phyloP scores from a whole-genome alignment of 2,113 vertebrate genomes.

The Lichenostomus cassidix region DNA sequence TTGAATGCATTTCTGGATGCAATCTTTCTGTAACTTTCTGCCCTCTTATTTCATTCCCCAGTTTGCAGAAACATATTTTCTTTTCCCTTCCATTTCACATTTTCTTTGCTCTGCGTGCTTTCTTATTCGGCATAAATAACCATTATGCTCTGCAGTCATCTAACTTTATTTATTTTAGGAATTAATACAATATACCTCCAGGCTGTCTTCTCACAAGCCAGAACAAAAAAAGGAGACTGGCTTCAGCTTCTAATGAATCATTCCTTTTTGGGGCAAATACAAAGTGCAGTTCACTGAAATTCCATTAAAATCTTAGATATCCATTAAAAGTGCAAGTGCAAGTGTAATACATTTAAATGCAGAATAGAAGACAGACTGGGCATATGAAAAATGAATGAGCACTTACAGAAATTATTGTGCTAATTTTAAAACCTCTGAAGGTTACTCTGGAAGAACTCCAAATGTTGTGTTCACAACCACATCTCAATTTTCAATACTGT shows the following conservation, averaged over 20 bases:
- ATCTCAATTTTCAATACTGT: background rate
- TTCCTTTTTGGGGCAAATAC: background rate
- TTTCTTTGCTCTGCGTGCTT: background rate
- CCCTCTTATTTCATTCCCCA: background rate
- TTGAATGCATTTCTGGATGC: background rate
- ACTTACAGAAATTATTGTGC: constrained; percentile 2
- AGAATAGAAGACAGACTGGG: background rate
- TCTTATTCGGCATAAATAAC: constrained; percentile 8
- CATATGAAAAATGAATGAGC: constrained; percentile 30
- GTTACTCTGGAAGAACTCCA: background rate
- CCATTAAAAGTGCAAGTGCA: constrained; percentile 9
- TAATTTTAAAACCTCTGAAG: background rate
- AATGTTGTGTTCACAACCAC: background rate
- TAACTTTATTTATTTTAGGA: background rate
- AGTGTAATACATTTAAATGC: constrained; percentile 2
- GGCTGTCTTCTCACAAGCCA: background rate
- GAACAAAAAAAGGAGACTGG: background rate
- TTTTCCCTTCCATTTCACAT: background rate
- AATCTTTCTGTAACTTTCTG: background rate
- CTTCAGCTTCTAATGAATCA: background rate
- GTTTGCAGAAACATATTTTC: background rate
- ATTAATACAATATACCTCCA: background rate
- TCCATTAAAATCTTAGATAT: constrained; percentile 21
- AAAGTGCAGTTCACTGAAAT: constrained; percentile 25
- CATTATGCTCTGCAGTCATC: background rate